A percentile compares a stretch with the other conserved stretches of the same genome.
Evolutionary conservation across 2,113 vertebrate genomes (phyloP).

Genomic region (Sminthopsis crassicaudata): DNA sequence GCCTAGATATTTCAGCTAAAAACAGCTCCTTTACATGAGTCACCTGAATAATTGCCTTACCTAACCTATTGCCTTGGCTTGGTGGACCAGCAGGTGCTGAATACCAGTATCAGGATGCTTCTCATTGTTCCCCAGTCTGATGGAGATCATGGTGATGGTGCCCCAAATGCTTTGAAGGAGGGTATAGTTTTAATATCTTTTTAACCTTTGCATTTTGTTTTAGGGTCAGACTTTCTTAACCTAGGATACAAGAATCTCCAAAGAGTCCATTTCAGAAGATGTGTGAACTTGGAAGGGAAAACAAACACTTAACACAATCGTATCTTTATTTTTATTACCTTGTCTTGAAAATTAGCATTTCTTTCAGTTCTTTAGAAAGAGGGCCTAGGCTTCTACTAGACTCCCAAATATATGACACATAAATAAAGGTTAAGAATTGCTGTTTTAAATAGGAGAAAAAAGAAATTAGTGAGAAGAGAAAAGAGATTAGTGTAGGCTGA

Average conservation of each 20-base stretch:
- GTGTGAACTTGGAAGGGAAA: not conserved
- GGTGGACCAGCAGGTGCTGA: conserved; percentile 58
- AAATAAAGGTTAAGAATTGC: not conserved
- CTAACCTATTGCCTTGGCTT: conserved; percentile 61
- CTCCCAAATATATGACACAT: not conserved
- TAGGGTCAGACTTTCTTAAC: conserved; percentile 6
- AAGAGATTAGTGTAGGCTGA: not conserved
- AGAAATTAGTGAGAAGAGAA: not conserved
- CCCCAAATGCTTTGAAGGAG: not conserved
- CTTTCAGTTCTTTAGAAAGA: not conserved
- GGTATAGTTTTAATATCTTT: not conserved
- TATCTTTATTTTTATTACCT: not conserved
- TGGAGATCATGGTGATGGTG: not conserved
- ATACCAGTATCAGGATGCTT: conserved; percentile 31
- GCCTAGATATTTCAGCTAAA: conserved; percentile 75
- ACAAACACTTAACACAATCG: not conserved
- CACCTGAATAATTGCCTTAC: conserved; percentile 69
- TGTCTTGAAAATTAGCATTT: not conserved
- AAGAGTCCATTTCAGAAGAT: not conserved
- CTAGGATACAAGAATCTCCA: not conserved
- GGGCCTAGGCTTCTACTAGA: not conserved
- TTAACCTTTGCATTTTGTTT: conserved; percentile 10
- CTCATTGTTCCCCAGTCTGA: conserved; percentile 32
- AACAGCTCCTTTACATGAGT: conserved; percentile 76
- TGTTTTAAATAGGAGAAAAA: not conserved